Evolutionary conservation across 2,113 vertebrate species (phyloP).

Genomic region (Lepus europaeus): DNA sequence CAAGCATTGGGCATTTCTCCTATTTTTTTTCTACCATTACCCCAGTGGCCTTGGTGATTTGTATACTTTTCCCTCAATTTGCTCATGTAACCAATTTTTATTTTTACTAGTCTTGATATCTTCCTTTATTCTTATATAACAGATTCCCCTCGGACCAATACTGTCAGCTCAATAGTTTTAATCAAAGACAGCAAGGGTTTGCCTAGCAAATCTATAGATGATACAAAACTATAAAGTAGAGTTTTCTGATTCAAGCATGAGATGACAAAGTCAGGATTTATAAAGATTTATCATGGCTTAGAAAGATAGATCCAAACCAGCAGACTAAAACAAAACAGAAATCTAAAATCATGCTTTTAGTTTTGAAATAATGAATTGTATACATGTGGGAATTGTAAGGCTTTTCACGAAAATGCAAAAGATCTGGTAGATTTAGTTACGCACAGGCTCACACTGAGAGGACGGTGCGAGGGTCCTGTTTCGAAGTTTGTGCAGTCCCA

Average conservation of each 20-base stretch:
- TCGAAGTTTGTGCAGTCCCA: not conserved
- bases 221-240: not conserved
- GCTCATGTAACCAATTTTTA: conserved; percentile 3
- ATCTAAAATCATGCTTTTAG: not conserved
- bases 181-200: conserved; percentile 1
- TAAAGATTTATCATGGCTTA: not conserved
- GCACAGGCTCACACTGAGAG: not conserved
- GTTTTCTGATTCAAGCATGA: not conserved
- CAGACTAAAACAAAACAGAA: conserved; percentile 2
- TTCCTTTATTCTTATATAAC: not conserved
- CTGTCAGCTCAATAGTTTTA: not conserved
- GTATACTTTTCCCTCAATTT: not conserved
- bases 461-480: not conserved
- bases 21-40: not conserved
- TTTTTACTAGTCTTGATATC: conserved; percentile 11
- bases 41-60: not conserved
- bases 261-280: conserved; percentile 40
- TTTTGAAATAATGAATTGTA: conserved; percentile 46
- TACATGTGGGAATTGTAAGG: not conserved
- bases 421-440: not conserved
- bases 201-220: conserved; percentile 35
- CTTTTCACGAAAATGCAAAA: not conserved
- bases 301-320: conserved; percentile 8
- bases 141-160: not conserved
- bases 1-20: not conserved